Conservation (phyloP, 2,797 vertebrate genomes). For the Hyperoplus immaculatus region DNA sequence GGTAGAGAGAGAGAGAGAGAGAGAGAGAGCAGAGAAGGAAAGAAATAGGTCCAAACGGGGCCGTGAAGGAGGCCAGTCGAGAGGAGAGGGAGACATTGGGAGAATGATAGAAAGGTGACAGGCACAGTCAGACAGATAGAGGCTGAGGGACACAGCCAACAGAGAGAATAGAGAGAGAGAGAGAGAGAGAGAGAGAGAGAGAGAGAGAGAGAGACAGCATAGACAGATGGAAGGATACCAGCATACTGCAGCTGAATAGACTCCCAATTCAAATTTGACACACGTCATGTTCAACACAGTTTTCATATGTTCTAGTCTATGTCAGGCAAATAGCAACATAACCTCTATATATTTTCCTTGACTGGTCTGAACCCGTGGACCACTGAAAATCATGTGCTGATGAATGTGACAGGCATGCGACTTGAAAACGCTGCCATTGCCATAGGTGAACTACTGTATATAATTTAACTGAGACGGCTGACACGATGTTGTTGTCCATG, state of each 20-base stretch:
- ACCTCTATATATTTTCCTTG: constrained; percentile 3
- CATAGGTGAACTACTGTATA: background rate
- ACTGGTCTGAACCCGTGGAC: constrained; percentile 5
- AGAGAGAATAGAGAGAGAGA: constrained; percentile 24
- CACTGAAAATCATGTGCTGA: constrained; percentile 20
- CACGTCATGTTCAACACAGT: constrained; percentile 53
- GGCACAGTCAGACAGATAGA: constrained; percentile 28
- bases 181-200: constrained; percentile 30
- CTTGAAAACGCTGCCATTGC: constrained; percentile 17
- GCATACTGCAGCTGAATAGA: constrained; percentile 51
- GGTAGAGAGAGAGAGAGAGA: constrained; percentile 2
- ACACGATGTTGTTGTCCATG: constrained; percentile 25
- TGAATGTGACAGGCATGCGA: constrained; percentile 20
- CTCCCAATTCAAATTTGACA: constrained; percentile 46
- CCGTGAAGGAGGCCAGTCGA: constrained; percentile 43
- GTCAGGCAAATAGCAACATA: constrained; percentile 38
- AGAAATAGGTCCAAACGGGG: constrained; percentile 48
- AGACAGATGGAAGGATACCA: constrained; percentile 65
- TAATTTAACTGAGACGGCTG: constrained; percentile 41
- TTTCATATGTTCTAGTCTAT: constrained; percentile 47
- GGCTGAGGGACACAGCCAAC: constrained; percentile 40
- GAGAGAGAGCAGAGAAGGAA: constrained; percentile 20
- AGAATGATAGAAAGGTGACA: constrained; percentile 66
- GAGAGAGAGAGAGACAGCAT: constrained; percentile 32
- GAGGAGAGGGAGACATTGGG: constrained; percentile 37